Percentiles rank a stretch among this genome's conserved stretches.
Evolutionary conservation across 2,888 invertebrate species (phyloP).

Genomic region (Sinotaia quadrata): DNA sequence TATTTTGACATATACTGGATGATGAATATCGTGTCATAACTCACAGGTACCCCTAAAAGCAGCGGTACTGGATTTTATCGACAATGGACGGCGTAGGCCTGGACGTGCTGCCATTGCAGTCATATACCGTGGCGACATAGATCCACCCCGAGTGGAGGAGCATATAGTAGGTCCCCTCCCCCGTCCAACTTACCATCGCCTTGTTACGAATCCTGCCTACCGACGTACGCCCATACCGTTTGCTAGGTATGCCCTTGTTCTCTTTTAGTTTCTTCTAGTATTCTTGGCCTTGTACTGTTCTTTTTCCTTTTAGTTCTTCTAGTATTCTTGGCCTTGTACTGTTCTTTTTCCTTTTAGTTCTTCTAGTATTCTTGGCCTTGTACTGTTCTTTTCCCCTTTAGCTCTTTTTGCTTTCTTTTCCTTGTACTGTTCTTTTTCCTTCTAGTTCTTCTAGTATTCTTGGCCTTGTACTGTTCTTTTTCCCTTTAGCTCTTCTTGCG

Average conservation of each 20-base stretch:
- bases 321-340: neutral
- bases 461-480: no score
- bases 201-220: conserved; percentile 54
- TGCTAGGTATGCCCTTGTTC: conserved; percentile 12
- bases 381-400: neutral
- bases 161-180: conserved; percentile 62
- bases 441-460: no score
- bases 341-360: no score
- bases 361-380: neutral
- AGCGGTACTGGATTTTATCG: conserved; percentile 49
- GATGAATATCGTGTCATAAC: no score
- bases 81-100: conserved; percentile 49
- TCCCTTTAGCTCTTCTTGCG: no score
- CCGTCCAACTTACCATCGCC: conserved; percentile 45
- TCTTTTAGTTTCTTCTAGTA: no score
- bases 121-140: conserved; percentile 56
- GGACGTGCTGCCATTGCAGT: conserved; percentile 58
- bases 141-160: conserved; percentile 58
- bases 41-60: conserved; percentile 52
- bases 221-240: conserved; percentile 55
- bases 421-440: no score
- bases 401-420: no score
- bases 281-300: neutral
- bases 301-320: neutral
- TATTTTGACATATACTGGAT: no score